Evolutionary conservation across 2,888 invertebrate species (phyloP).

Genomic region (Rhagophthalmus giganteus): DNA sequence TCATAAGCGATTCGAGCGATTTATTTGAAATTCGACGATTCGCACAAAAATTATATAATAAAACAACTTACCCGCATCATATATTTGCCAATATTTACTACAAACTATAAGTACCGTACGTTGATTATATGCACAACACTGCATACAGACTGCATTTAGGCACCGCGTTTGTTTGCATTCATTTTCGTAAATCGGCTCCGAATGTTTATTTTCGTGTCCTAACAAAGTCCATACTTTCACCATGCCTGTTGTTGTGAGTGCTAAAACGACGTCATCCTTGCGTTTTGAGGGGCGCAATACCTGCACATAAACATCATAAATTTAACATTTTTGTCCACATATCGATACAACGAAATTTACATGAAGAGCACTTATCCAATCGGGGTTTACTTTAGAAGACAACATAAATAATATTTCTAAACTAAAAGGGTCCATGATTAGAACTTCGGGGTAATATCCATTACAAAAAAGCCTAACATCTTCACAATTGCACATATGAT

Average conservation of each 20-base stretch:
- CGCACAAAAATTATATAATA: too few species aligned
- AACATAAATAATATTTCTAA: conserved; percentile 89
- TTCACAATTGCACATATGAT: conserved; percentile 80
- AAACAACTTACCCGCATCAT: conserved; percentile 66
- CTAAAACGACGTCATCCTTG: conserved; percentile 93
- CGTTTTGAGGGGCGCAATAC: conserved; percentile 71
- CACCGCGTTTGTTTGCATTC: conserved; percentile 97
- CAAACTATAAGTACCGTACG: conserved; percentile 96
- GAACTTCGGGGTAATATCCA: conserved; percentile 96
- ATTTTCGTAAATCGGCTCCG: conserved; percentile 90
- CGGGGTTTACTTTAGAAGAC: conserved; percentile 93
- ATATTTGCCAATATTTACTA: conserved; percentile 94
- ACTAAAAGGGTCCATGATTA: conserved; percentile 95
- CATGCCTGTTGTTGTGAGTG: conserved; percentile 92
- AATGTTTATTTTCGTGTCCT: conserved; percentile 84
- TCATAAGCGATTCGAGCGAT: too few species aligned
- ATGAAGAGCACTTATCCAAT: conserved; percentile 97
- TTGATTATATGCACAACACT: conserved; percentile 94
- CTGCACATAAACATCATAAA: conserved; percentile 44
- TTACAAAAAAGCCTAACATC: conserved; percentile 91
- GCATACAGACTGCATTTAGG: conserved; percentile 87
- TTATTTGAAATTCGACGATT: too few species aligned
- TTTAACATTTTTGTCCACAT: too few species aligned
- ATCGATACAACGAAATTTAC: too few species aligned
- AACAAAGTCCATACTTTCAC: conserved; percentile 96